Base-by-base conservation (phyloP, 2,797 vertebrate genomes). In the Lepus townsendii region DNA sequence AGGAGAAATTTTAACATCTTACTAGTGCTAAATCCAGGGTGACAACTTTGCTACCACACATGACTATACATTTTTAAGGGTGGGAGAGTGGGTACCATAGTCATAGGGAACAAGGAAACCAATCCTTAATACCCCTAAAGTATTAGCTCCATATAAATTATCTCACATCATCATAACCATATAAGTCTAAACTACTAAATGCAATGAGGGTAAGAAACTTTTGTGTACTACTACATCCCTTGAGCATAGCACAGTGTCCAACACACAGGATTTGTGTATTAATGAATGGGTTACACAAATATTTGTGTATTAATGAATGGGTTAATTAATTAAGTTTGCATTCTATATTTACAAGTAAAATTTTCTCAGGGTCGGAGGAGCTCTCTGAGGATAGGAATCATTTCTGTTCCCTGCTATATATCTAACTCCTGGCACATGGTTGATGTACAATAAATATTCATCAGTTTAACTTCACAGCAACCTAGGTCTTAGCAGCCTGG, bases 221-320 rank as follows among this genome's bases (percentile, higher is more conserved):
- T 95, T 72, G 14, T 57, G 89, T 79, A 79, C 8, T 65, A 77
- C 68, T 72, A 16, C 62, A 63, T 90, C 50, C 68, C 63, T 96
- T 91, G 50, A 20, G 13, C 60, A 52, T 24, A 83, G 27, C 8
- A 72, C n/a, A 77, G 68, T 80, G 24, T 19, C 60, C 47, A 93
- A 88, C 20, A 65, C 42, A 76, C 11, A 88, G 54, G 26, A 88
- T 20, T 47, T 57, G 19, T 57, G 75, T 30, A 69, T 66, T 7
- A 69, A 92, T 47, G 42, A 47, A 47, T 47, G 42, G 42, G 9
- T 47, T 47, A 47, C 42, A 47, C 42, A 88, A 73, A 60, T 7
- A 88, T 80, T 86, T 60, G 22, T 69, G 63, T 11, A 24, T 38
- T 88, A 76, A 89, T 42, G 3, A 95, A 93, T 50, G 38, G 62